Percentiles rank a stretch among this genome's conserved stretches.
Conservation (phyloP, 1,140 invertebrate species). For the Cydia strobilella region DNA sequence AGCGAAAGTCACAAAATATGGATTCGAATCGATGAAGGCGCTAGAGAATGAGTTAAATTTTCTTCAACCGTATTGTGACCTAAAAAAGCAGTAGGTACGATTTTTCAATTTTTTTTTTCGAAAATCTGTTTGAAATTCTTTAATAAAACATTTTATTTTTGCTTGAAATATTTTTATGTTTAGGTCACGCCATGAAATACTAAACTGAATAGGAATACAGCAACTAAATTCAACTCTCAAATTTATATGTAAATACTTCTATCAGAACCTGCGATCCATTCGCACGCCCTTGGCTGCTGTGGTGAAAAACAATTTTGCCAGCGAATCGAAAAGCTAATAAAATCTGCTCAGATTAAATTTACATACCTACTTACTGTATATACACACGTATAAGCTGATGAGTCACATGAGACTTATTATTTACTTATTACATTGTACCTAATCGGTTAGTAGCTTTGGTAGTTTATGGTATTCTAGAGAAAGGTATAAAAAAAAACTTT, state of each 20-base stretch:
- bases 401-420: neutral
- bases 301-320: slow-evolving; percentile 20
- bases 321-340: slow-evolving; percentile 11
- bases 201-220: slow-evolving; percentile 1
- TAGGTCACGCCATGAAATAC: neutral
- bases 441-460: neutral
- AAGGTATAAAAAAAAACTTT: too few species aligned
- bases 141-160: neutral
- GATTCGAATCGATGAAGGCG: too few species aligned
- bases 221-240: slow-evolving; percentile 2
- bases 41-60: too few species aligned
- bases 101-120: too few species aligned
- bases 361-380: neutral
- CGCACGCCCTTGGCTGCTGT: slow-evolving; percentile 14
- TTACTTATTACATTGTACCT: neutral
- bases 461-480: too few species aligned
- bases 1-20: too few species aligned
- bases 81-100: too few species aligned
- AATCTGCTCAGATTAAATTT: slow-evolving; percentile 1
- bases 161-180: neutral
- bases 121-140: too few species aligned
- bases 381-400: neutral
- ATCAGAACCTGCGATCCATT: slow-evolving; percentile 10
- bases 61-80: too few species aligned
- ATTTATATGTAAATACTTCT: slow-evolving; percentile 19